Base-by-base conservation (phyloP, 2,113 vertebrate genomes). In the Ranitomeya variabilis region DNA sequence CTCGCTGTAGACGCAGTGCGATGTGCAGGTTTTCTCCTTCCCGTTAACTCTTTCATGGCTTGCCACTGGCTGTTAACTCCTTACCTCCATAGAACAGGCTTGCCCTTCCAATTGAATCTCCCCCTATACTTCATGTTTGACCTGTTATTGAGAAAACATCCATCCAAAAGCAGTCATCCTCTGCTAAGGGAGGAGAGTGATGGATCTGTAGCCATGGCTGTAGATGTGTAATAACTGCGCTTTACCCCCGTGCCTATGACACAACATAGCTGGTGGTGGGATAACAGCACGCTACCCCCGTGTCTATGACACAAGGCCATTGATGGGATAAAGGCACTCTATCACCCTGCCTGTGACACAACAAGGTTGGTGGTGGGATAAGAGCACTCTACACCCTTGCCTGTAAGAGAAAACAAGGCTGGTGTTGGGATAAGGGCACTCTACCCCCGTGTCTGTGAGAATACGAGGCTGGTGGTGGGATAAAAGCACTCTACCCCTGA, bases 1-100 rank as follows among this genome's bases (percentile, higher is more conserved):
- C 82, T 19, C 1, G 57, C 66, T 71, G 11, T 51, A 83, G 21
- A 71, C 52, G 77, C 81, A 6, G 54, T 37, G 74, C 59, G 31
- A 60, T 21, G 60, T 73, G 26, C 69, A 73, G 69, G 26, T 31
- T 73, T 73, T 31, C 69, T 73, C 26, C 2, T 66, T 59, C 18
- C 7, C 31, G 37, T 71, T 88, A 88, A 88, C 87, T 69, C 9
- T 9, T 26, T 88, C 69, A 74, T 7, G 7, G 26, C 66, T 23
- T 2, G 31, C 45, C 59, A 12, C 23, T 51, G 8, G 16, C 16
- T 66, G 31, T 66, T 64, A 60, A 82, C 16, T 11, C 59, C 12
- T n/a, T 85, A 2, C 51, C 10, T 12, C 23, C 45, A 31, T 21
- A 77, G 7, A 86, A 31, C 71, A 19, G 11, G 2, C 60, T 66